Evolutionary conservation across 2,888 invertebrate genomes (phyloP).

Genomic region (Aphelenchoides bicaudatus): DNA sequence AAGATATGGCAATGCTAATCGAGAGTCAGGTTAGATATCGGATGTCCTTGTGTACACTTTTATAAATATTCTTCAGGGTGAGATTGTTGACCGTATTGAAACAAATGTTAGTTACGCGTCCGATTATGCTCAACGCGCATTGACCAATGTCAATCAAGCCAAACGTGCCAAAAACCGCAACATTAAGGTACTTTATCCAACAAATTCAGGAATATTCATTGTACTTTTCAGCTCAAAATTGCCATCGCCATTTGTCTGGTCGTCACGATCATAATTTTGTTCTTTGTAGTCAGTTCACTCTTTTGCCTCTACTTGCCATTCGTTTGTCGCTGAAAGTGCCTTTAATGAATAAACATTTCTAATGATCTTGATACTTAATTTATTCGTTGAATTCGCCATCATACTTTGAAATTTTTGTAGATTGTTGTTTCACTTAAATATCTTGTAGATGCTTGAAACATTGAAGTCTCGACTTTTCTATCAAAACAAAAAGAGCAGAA

Average conservation of each 20-base stretch:
- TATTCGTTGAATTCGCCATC: not conserved
- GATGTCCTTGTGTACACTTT: conserved; percentile 2
- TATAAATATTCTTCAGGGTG: conserved; percentile 34
- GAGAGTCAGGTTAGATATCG: conserved; percentile 34
- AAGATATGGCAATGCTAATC: conserved; percentile 42
- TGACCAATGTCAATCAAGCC: conserved; percentile 35
- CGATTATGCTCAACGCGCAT: conserved; percentile 35
- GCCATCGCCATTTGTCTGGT: conserved; percentile 24
- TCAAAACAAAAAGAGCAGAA: conserved; percentile 60
- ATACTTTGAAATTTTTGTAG: not conserved
- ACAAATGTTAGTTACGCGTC: conserved; percentile 32
- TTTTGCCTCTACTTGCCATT: conserved; percentile 41
- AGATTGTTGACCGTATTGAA: conserved; percentile 37
- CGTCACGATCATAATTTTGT: conserved; percentile 29
- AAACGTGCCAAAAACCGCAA: conserved; percentile 32
- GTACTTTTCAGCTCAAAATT: conserved; percentile 37
- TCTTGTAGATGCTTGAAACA: conserved; percentile 20
- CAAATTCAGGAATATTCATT: not conserved
- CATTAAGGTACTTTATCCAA: conserved; percentile 29
- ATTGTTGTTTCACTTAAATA: conserved; percentile 9
- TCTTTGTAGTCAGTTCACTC: conserved; percentile 28
- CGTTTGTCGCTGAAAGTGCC: conserved; percentile 28
- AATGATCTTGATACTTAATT: not conserved
- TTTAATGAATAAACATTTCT: not conserved
- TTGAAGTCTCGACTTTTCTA: conserved; percentile 45